Base-by-base conservation (phyloP, 2,888 invertebrate genomes). In the Nemoura dubitans region DNA sequence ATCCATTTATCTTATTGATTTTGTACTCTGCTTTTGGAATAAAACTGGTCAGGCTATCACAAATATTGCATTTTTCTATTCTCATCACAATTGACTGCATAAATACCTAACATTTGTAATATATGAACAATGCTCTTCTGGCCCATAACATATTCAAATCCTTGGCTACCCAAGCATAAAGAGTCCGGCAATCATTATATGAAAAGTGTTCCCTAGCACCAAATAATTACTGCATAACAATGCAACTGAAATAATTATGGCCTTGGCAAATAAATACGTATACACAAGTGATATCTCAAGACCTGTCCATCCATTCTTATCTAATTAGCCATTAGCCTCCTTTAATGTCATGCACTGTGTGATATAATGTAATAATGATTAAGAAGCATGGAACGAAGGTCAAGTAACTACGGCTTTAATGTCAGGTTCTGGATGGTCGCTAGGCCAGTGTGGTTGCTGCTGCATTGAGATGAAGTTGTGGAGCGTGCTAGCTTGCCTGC, bases 181-280 rank as follows among this genome's bases (percentile, higher is more conserved):
- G 59, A 59, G 21, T 59, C 14, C 2, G 59, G 21, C 59, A 10
- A 59, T 59, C 59, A 59, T 59, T 59, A 59, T 59, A 21, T 21
- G 14, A 59, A 16, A 2, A 21, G 3, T 59, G 59, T 59, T 59
- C 21, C 59, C 59, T 59, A 59, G 59, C 59, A 59, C 59, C 21
- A 21, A 59, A 59, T 59, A 59, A 59, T 59, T 59, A 21, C 59
- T 59, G 14, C 59, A 21, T 59, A 7, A 59, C 59, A 59, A 59
- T 59, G 59, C 59, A 59, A 59, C 59, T 59, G 59, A 59, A 59
- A 59, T 59, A 59, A 59, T 59, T 59, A 59, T 59, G 59, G 59
- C 59, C 59, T 59, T 59, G 59, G 59, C 21, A 59, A 36, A 10
- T 36, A 36, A 36, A 59, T 7, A 16, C 3, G 59, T 59, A 59